A percentile compares a stretch with the other conserved stretches of the same genome.
phyloP scores from a whole-genome alignment of 2,888 invertebrate genomes.

The Agrilus biguttatus region DNA sequence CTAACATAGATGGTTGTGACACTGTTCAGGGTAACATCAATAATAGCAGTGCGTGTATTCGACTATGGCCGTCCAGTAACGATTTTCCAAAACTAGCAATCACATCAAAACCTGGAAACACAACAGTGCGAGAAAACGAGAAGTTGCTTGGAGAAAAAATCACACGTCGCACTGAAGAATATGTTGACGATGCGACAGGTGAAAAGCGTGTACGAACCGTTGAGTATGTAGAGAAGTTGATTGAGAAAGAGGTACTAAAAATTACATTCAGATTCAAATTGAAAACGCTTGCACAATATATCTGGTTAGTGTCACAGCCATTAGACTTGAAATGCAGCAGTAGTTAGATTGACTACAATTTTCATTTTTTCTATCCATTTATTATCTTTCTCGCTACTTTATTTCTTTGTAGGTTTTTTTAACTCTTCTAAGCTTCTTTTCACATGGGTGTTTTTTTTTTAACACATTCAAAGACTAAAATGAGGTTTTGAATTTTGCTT shows the following conservation, averaged over 20 bases:
- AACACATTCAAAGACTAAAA: no score
- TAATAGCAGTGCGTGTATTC: slow-evolving; percentile 26
- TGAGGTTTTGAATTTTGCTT: no score
- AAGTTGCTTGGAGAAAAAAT: slow-evolving; percentile 80
- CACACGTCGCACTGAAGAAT: slow-evolving; percentile 76
- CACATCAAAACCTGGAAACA: slow-evolving; percentile 72
- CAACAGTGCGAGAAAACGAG: slow-evolving; percentile 77
- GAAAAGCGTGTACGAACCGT: slow-evolving; percentile 78
- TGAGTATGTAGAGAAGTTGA: slow-evolving; percentile 89
- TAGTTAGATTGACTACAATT: no score
- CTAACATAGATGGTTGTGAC: slow-evolving; percentile 19
- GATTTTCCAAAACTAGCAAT: slow-evolving; percentile 76
- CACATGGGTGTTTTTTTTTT: no score
- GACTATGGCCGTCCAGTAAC: slow-evolving; percentile 46
- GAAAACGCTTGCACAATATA: slow-evolving; percentile 8
- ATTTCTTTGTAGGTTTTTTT: no score
- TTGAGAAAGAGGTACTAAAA: slow-evolving; percentile 79
- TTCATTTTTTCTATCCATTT: no score
- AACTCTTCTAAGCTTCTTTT: no score
- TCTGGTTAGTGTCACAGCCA: slow-evolving; percentile 7
- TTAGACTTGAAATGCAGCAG: no score
- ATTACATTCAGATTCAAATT: slow-evolving; percentile 8
- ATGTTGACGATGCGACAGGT: slow-evolving; percentile 71
- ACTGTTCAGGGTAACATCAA: slow-evolving; percentile 23
- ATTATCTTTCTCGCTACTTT: no score